Conservation (phyloP, 1,140 invertebrate genomes). For the Zaprionus ghesquierei region DNA sequence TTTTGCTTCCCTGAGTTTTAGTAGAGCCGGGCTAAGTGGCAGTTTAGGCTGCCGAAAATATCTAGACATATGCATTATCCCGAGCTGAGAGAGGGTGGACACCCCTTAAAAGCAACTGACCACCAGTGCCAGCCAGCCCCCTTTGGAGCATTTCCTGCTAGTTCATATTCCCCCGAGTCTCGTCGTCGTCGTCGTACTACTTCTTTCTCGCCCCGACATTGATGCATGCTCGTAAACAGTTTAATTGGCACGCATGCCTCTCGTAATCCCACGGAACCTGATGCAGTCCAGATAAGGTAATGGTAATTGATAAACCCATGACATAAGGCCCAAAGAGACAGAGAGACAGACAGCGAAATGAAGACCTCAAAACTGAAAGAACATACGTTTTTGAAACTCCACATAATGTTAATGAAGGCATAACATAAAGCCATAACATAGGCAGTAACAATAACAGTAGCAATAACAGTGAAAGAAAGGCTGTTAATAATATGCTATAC, state of each 20-base stretch:
- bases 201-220: slow-evolving; percentile 8
- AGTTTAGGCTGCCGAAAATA: slow-evolving; percentile 38
- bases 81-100: not conserved
- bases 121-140: slow-evolving; percentile 9
- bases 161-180: slow-evolving; percentile 11
- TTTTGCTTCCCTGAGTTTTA: not conserved
- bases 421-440: not conserved
- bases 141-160: slow-evolving; percentile 16
- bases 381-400: not conserved
- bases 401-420: not conserved
- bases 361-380: not conserved
- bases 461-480: not conserved
- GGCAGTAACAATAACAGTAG: not conserved
- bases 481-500: not conserved
- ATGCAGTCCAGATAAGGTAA: slow-evolving; percentile 33
- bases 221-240: slow-evolving; percentile 47
- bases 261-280: not conserved
- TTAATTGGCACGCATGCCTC: slow-evolving; percentile 40
- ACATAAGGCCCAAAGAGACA: not conserved
- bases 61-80: slow-evolving; percentile 25
- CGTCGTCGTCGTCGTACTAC: not conserved
- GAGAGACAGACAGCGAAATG: not conserved
- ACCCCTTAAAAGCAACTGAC: not conserved
- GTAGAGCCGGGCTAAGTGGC: slow-evolving; percentile 24
- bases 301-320: slow-evolving; percentile 44